Percentiles rank a stretch among this genome's conserved stretches.
These are phyloP conservation scores for Anthopleura xanthogrammica DNA, from an alignment of 92 coral and sea anemone species.

Conservation along the genomic window DNA sequence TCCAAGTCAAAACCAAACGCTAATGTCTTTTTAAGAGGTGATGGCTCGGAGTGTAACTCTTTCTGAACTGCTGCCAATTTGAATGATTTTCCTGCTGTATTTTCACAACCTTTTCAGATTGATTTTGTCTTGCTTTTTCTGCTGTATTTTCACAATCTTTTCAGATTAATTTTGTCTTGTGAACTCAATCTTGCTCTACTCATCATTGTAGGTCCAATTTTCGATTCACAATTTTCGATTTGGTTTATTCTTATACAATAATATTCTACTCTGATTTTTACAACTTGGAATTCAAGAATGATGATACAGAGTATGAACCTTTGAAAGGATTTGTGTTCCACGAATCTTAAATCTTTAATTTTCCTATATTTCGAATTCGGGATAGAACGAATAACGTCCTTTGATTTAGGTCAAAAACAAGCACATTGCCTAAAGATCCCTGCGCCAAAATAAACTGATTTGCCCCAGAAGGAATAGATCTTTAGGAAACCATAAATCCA, in stretches of 20 bases:
- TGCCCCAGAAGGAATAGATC: background rate
- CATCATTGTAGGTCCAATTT: too few species aligned
- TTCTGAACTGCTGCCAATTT: background rate
- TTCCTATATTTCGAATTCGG: background rate
- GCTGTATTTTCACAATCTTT: background rate
- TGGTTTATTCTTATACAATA: too few species aligned
- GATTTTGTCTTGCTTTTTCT: background rate
- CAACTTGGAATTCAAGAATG: too few species aligned
- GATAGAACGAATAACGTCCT: background rate
- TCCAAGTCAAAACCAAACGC: background rate
- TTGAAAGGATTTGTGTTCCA: too few species aligned
- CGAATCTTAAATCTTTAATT: background rate
- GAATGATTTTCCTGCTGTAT: background rate
- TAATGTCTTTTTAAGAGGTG: conserved; percentile 5
- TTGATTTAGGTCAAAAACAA: background rate
- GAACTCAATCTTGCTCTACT: too few species aligned
- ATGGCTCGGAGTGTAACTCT: background rate
- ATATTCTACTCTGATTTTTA: too few species aligned
- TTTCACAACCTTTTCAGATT: background rate
- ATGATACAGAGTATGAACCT: too few species aligned
- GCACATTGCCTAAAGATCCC: background rate
- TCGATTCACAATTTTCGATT: too few species aligned
- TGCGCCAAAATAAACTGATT: background rate
- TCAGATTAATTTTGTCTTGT: too few species aligned
- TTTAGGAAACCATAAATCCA: background rate